phyloP scores from a whole-genome alignment of 2,888 invertebrate genomes.

The Muschampia plurimacula region DNA sequence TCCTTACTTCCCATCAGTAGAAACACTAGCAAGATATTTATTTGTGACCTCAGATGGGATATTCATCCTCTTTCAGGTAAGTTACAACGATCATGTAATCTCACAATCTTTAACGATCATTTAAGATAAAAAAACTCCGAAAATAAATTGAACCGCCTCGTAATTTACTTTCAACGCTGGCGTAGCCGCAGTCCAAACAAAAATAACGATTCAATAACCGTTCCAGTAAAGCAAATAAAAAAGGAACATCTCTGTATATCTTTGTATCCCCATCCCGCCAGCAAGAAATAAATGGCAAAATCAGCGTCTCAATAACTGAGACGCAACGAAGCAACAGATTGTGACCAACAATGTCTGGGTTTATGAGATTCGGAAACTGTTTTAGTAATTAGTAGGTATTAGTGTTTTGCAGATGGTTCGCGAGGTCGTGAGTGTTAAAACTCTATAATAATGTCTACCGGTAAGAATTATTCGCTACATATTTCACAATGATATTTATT shows the following conservation, averaged over 20 bases:
- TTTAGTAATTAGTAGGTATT: no score
- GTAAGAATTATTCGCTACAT: no score
- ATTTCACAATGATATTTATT: no score
- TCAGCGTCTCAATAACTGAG: conserved; percentile 31
- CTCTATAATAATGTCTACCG: no score
- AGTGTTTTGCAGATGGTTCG: no score
- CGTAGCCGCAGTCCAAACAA: background rate
- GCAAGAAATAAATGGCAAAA: conserved; percentile 20
- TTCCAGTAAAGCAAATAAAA: conserved; percentile 28
- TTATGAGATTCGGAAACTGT: no score
- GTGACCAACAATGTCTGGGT: background rate
- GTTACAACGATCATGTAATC: no score
- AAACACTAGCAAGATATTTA: no score
- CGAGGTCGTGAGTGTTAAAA: no score
- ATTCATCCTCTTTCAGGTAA: no score
- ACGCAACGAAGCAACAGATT: conserved; percentile 31
- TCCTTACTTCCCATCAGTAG: no score
- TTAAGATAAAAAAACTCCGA: background rate
- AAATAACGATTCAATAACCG: conserved; percentile 27
- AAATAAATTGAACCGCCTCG: background rate
- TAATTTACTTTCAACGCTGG: conserved; percentile 1
- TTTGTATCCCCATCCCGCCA: conserved; percentile 25
- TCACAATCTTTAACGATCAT: background rate
- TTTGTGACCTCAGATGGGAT: no score
- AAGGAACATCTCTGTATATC: conserved; percentile 11